Percentiles rank a stretch among this genome's conserved stretches.
phyloP scores from a whole-genome alignment of 2,113 vertebrate species.

The Equus quagga region DNA sequence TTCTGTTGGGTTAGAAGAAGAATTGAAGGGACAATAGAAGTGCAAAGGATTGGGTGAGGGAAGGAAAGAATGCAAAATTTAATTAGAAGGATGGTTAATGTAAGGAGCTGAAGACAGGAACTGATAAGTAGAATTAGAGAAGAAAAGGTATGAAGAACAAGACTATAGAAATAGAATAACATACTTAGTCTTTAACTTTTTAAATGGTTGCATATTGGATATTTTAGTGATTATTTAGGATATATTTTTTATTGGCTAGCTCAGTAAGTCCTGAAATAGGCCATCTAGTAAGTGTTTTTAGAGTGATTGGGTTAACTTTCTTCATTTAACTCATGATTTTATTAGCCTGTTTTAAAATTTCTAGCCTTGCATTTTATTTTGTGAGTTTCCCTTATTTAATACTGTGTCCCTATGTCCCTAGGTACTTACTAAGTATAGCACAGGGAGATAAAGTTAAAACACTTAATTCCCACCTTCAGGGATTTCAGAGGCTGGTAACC shows the following conservation, averaged over 20 bases:
- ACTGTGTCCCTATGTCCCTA: neutral
- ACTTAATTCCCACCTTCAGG: neutral
- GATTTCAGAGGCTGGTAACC: neutral
- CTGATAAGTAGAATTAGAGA: neutral
- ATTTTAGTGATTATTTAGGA: constrained; percentile 44
- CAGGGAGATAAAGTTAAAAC: constrained; percentile 6
- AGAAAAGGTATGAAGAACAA: neutral
- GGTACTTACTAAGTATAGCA: neutral
- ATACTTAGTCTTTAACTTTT: constrained; percentile 19
- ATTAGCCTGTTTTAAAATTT: constrained; percentile 27
- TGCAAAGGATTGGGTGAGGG: neutral
- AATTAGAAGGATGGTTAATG: constrained; percentile 30
- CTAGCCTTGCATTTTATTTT: constrained; percentile 49
- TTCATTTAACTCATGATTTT: constrained; percentile 32
- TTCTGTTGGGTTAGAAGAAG: constrained; percentile 16
- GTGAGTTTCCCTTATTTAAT: constrained; percentile 33
- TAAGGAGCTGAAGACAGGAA: constrained; percentile 14
- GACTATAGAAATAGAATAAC: neutral
- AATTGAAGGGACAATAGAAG: neutral
- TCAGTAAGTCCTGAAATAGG: neutral
- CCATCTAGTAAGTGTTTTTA: constrained; percentile 35
- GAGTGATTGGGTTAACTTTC: neutral
- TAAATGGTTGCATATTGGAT: constrained; percentile 24
- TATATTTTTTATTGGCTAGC: constrained; percentile 10
- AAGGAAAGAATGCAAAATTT: constrained; percentile 10